Percentiles rank a stretch among this genome's conserved stretches.
phyloP scores from a whole-genome alignment of 2,888 invertebrate species.

The Apamea monoglypha region DNA sequence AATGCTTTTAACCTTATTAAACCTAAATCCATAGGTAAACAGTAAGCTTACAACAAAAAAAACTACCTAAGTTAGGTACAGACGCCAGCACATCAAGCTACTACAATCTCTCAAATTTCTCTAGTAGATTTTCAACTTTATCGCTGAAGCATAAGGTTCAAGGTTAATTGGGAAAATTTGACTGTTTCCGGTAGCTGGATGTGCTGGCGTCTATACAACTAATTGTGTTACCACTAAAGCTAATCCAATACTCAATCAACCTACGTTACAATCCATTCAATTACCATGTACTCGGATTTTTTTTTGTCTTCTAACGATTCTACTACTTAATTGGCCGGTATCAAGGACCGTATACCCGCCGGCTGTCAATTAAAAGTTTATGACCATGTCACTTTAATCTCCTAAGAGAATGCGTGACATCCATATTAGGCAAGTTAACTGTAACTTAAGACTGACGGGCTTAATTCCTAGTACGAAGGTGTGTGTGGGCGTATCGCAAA shows the following conservation, averaged over 20 bases:
- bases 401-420: slow-evolving; percentile 27
- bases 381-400: slow-evolving; percentile 39
- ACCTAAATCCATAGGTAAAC: background rate
- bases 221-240: too few relatives aligned
- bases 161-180: too few relatives aligned
- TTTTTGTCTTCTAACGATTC: background rate
- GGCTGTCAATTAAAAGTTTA: slow-evolving; percentile 58
- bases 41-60: background rate
- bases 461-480: slow-evolving; percentile 47
- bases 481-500: slow-evolving; percentile 37
- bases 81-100: too few relatives aligned
- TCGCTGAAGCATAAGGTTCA: too few relatives aligned
- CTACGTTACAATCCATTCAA: background rate
- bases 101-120: too few relatives aligned
- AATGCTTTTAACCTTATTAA: background rate
- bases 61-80: background rate
- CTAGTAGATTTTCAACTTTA: too few relatives aligned
- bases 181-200: too few relatives aligned
- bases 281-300: background rate
- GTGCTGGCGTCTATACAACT: too few relatives aligned
- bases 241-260: background rate
- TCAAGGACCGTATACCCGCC: slow-evolving; percentile 11
- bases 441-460: slow-evolving; percentile 42
- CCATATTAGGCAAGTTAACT: slow-evolving; percentile 54
- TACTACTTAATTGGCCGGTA: background rate